These are phyloP conservation scores for Charanyca ferruginea DNA, from an alignment of 2,888 invertebrate genomes.

Conservation along the genomic window DNA sequence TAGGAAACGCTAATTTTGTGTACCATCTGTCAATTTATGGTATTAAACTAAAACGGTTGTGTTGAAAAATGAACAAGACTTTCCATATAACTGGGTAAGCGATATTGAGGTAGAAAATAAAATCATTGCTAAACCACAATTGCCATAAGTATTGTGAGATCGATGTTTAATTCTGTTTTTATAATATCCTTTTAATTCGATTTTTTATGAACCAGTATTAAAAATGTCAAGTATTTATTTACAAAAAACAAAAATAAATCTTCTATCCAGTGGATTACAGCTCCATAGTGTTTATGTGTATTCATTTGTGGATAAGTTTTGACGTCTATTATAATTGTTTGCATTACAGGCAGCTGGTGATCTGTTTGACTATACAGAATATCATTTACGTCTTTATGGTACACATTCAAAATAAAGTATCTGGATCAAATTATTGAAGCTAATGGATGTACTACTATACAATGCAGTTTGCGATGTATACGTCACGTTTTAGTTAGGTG, in stretches of 20 bases:
- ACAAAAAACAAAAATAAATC: no score
- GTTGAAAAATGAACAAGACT: neutral
- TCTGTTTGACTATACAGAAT: constrained; percentile 86
- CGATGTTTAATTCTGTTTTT: constrained; percentile 5
- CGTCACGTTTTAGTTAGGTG: constrained; percentile 63
- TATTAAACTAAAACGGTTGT: neutral
- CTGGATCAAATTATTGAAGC: constrained; percentile 82
- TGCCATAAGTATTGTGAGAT: neutral
- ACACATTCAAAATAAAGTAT: constrained; percentile 80
- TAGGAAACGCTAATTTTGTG: neutral
- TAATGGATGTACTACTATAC: constrained; percentile 69
- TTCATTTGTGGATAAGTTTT: constrained; percentile 47
- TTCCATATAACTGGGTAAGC: neutral
- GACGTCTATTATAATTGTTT: constrained; percentile 81
- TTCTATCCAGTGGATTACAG: constrained; percentile 6
- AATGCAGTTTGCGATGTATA: constrained; percentile 63
- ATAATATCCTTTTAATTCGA: neutral
- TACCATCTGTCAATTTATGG: neutral
- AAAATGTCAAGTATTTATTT: neutral
- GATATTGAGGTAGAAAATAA: neutral
- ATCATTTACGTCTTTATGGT: constrained; percentile 80
- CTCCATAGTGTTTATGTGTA: constrained; percentile 39
- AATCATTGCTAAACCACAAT: neutral
- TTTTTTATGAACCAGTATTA: constrained; percentile 9
- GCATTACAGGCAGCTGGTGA: constrained; percentile 91